Evolutionary conservation across 2,888 invertebrate genomes (phyloP).

Genomic region (Drosophila siamana): DNA sequence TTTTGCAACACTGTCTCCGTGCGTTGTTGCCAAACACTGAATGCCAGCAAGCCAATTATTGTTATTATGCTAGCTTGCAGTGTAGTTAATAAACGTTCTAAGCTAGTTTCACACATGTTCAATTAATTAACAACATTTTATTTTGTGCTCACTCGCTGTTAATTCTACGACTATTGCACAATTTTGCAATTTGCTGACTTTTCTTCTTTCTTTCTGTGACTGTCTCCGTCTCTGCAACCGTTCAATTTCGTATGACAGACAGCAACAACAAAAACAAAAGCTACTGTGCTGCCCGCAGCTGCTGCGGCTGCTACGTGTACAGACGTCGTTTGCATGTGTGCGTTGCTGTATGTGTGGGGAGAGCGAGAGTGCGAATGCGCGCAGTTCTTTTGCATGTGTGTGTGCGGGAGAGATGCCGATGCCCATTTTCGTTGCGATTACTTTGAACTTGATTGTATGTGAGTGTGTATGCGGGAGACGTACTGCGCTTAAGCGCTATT

Average conservation of each 20-base stretch:
- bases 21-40: conserved; percentile 40
- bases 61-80: background rate
- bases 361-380: conserved; percentile 68
- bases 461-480: conserved; percentile 37
- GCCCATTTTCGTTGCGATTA: conserved; percentile 51
- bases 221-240: conserved; percentile 22
- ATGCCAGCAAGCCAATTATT: conserved; percentile 50
- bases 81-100: conserved; percentile 37
- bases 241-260: conserved; percentile 36
- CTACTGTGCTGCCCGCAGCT: conserved; percentile 5
- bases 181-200: conserved; percentile 42
- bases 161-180: conserved; percentile 60
- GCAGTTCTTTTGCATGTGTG: conserved; percentile 44
- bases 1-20: conserved; percentile 58
- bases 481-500: conserved; percentile 53
- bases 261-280: conserved; percentile 51
- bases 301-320: conserved; percentile 70
- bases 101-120: conserved; percentile 28
- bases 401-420: conserved; percentile 53
- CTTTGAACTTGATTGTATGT: conserved; percentile 69
- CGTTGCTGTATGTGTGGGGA: conserved; percentile 1
- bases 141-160: conserved; percentile 26
- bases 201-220: conserved; percentile 19
- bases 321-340: conserved; percentile 52
- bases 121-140: conserved; percentile 50